Conservation (phyloP, 2,113 vertebrate species). For the Nematolebias whitei region DNA sequence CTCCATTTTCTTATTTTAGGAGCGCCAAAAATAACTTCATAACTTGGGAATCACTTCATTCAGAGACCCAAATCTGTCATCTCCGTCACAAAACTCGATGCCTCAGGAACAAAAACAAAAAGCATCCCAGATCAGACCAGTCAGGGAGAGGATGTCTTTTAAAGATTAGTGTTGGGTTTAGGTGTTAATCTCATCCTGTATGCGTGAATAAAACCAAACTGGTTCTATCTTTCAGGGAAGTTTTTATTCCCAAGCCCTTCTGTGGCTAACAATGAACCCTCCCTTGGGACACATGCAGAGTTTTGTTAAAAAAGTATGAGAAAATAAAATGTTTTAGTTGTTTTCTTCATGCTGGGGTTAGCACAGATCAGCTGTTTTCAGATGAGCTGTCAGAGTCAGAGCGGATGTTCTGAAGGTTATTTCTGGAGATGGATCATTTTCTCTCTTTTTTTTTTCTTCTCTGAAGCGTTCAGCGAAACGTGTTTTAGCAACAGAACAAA, state of each 20-base stretch:
- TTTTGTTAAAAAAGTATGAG: slow-evolving; percentile 24
- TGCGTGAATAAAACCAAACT: not conserved
- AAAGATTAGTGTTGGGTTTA: not conserved
- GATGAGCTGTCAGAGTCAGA: slow-evolving; percentile 38
- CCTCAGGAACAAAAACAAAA: not conserved
- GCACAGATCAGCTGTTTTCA: slow-evolving; percentile 27
- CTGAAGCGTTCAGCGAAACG: not conserved
- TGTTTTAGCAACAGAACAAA: too few relatives aligned
- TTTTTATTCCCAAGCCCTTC: slow-evolving; percentile 6
- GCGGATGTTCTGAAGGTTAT: slow-evolving; percentile 43
- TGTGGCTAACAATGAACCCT: slow-evolving; percentile 29
- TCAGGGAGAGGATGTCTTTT: not conserved
- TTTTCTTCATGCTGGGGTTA: slow-evolving; percentile 23
- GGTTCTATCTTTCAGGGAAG: slow-evolving; percentile 8
- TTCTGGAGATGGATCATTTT: slow-evolving; percentile 43
- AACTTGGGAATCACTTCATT: not conserved
- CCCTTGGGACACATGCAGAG: slow-evolving; percentile 29
- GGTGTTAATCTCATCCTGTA: too few relatives aligned
- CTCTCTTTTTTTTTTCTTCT: slow-evolving; percentile 3
- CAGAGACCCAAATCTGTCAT: not conserved
- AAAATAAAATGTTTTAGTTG: not conserved
- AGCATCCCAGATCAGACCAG: not conserved
- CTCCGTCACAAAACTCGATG: not conserved
- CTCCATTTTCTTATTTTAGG: not conserved
- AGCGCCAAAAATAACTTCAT: not conserved